Evolutionary conservation across 2,113 vertebrate species (phyloP).

Genomic region (Spilogale gracilis): DNA sequence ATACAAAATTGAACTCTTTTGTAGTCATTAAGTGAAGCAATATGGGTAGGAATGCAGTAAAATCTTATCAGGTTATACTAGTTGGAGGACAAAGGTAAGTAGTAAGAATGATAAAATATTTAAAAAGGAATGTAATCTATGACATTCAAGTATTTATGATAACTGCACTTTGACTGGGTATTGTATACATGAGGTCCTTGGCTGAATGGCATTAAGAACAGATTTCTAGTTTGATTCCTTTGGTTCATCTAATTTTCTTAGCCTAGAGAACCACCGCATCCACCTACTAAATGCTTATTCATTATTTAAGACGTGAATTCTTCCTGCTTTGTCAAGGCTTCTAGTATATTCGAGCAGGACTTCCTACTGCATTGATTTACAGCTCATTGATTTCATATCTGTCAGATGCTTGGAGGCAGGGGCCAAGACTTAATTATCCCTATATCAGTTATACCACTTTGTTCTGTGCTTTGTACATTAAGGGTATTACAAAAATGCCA

Average conservation of each 20-base stretch:
- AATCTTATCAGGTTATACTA: background rate
- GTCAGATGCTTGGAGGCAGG: background rate
- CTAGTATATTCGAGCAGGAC: background rate
- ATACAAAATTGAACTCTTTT: constrained; percentile 7
- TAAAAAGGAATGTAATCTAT: background rate
- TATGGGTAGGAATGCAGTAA: background rate
- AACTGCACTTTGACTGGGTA: background rate
- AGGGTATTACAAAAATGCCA: background rate
- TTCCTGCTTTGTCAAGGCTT: background rate
- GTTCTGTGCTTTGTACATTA: background rate
- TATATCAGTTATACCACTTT: background rate
- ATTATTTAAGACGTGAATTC: background rate
- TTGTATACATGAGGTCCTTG: background rate
- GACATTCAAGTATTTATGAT: background rate
- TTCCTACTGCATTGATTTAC: background rate
- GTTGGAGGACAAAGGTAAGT: background rate
- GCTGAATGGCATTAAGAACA: constrained; percentile 10
- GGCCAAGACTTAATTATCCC: background rate
- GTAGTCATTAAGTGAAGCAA: background rate
- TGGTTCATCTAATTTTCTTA: constrained; percentile 5
- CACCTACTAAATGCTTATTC: background rate
- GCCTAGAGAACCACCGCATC: background rate
- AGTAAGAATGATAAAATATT: constrained; percentile 13
- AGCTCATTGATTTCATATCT: background rate
- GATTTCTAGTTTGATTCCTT: background rate